These are phyloP conservation scores for Glossophaga mutica DNA, from an alignment of 2,797 vertebrate genomes.

Conservation along the genomic window DNA sequence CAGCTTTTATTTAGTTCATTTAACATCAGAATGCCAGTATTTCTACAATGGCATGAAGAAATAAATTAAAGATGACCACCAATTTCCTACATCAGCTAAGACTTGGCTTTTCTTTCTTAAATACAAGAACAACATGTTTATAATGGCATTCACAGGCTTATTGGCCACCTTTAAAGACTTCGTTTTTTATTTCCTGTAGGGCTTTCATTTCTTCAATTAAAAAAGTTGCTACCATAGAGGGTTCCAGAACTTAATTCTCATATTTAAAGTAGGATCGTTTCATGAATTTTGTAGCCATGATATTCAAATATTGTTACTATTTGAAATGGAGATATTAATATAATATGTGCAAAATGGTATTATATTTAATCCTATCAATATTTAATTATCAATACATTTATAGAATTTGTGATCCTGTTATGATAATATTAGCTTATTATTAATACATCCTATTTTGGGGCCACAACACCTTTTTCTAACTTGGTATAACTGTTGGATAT, in stretches of 20 bases:
- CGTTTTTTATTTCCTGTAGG: neutral
- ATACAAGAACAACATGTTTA: neutral
- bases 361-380: neutral
- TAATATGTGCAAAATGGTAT: neutral
- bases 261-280: neutral
- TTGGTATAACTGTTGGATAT: neutral
- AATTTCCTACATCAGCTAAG: neutral
- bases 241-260: neutral
- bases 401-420: neutral
- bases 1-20: neutral
- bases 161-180: neutral
- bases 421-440: neutral
- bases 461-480: neutral
- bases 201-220: neutral
- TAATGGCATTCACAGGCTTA: neutral
- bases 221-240: neutral
- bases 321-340: neutral
- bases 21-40: neutral
- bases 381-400: neutral
- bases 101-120: neutral
- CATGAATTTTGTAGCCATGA: neutral
- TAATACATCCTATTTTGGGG: neutral
- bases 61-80: neutral
- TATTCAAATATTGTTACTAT: neutral
- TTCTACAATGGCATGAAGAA: neutral